phyloP scores from a whole-genome alignment of 2,113 vertebrate genomes.

The Peucedramus taeniatus region DNA sequence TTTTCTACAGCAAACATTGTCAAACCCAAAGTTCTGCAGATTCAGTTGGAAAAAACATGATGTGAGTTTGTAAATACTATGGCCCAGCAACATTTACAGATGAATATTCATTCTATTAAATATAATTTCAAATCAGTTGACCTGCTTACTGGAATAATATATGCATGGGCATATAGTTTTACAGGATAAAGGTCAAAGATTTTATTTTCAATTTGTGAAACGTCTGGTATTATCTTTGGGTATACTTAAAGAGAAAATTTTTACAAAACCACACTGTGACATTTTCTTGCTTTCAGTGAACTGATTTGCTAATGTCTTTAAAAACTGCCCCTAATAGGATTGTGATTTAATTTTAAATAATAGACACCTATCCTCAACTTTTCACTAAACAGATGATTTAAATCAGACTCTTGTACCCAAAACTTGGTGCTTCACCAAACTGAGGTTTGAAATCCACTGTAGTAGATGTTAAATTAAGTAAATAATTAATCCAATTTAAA shows the following conservation, averaged over 20 bases:
- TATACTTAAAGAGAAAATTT: neutral
- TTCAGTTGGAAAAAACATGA: neutral
- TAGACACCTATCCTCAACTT: neutral
- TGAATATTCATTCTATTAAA: neutral
- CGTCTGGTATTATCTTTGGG: rapidly evolving
- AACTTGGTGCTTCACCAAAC: neutral
- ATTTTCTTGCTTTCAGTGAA: neutral
- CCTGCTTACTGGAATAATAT: neutral
- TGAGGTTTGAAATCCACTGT: neutral
- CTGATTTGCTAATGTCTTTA: neutral
- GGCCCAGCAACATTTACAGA: neutral
- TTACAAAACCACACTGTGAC: neutral
- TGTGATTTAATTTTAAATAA: neutral
- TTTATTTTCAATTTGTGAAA: neutral
- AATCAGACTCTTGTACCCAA: neutral
- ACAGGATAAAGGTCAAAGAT: neutral
- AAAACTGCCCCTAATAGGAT: neutral
- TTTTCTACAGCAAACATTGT: neutral
- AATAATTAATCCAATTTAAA: neutral
- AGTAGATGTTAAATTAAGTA: neutral
- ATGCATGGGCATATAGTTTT: neutral
- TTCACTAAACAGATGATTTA: neutral
- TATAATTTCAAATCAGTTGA: neutral
- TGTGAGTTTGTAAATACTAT: neutral
- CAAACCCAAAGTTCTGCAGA: neutral